phyloP scores from a whole-genome alignment of 2,797 vertebrate species.

The Malacoctenus gilli region DNA sequence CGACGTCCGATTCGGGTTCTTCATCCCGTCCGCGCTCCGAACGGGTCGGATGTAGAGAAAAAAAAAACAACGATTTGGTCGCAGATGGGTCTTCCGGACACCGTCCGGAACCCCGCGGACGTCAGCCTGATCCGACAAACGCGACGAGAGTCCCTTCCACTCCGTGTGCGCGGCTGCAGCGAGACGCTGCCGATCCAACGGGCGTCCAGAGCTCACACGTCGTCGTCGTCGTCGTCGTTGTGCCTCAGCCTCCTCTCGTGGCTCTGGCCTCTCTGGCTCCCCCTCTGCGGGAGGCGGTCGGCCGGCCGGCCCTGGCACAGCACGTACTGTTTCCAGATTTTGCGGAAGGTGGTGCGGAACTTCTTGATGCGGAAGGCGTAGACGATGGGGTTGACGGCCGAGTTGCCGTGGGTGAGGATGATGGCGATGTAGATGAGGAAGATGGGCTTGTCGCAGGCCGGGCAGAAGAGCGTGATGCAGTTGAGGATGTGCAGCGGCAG shows the following conservation, averaged over 20 bases:
- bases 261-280: conserved; percentile 69
- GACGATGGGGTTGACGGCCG: conserved; percentile 95
- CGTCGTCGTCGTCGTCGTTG: conserved; percentile 66
- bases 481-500: conserved; percentile 94
- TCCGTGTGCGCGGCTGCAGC: conserved; percentile 29
- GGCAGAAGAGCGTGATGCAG: conserved; percentile 93
- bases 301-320: conserved; percentile 82
- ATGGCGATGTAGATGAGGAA: conserved; percentile 89
- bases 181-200: conserved; percentile 36
- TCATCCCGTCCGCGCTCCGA: too few species aligned
- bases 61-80: conserved; percentile 12
- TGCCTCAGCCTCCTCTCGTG: conserved; percentile 62
- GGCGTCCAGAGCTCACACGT: conserved; percentile 65
- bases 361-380: conserved; percentile 97
- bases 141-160: conserved; percentile 17
- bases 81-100: conserved; percentile 10
- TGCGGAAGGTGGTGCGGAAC: conserved; percentile 90
- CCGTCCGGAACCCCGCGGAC: conserved; percentile 6
- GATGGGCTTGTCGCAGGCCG: conserved; percentile 74
- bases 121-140: conserved; percentile 12
- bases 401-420: conserved; percentile 94
- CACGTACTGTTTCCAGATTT: conserved; percentile 94
- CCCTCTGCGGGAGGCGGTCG: conserved; percentile 64
- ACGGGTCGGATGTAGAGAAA: background rate
- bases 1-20: conserved; percentile 28